A percentile compares a stretch with the other conserved stretches of the same genome.
Conservation (phyloP, 2,797 vertebrate species). For the Schizothorax lantsangensis region DNA sequence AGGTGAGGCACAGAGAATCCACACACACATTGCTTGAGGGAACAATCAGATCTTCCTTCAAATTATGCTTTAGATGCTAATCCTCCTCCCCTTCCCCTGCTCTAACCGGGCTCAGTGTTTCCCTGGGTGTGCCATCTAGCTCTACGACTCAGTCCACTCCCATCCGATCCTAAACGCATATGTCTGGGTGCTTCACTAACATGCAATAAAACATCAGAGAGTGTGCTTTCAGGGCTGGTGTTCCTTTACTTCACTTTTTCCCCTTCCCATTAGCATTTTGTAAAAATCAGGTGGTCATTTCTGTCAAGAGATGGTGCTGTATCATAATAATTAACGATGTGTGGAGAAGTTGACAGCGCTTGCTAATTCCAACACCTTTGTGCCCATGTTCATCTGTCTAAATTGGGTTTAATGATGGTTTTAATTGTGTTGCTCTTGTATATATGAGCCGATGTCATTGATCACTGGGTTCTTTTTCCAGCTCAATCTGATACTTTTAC, state of each 20-base stretch:
- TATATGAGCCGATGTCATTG: neutral
- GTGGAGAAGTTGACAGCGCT: slow-evolving; percentile 31
- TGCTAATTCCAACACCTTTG: slow-evolving; percentile 9
- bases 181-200: slow-evolving; percentile 50
- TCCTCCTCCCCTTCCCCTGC: slow-evolving; percentile 34
- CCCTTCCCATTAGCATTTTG: neutral
- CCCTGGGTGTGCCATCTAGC: slow-evolving; percentile 35
- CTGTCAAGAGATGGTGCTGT: slow-evolving; percentile 40
- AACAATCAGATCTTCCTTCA: slow-evolving; percentile 27
- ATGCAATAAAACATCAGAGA: slow-evolving; percentile 21
- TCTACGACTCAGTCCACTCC: slow-evolving; percentile 36
- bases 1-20: slow-evolving; percentile 66
- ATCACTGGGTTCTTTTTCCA: neutral
- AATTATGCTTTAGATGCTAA: slow-evolving; percentile 42
- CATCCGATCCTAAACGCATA: slow-evolving; percentile 36
- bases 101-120: slow-evolving; percentile 41
- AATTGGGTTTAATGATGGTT: slow-evolving; percentile 21
- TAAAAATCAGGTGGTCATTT: slow-evolving; percentile 17
- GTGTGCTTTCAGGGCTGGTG: slow-evolving; percentile 34
- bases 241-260: slow-evolving; percentile 8
- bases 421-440: neutral
- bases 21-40: slow-evolving; percentile 52
- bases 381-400: slow-evolving; percentile 24
- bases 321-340: neutral
- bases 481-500: slow-evolving; percentile 5